Base-by-base conservation (phyloP, 2,888 invertebrate species). In the Papilio gigon region DNA sequence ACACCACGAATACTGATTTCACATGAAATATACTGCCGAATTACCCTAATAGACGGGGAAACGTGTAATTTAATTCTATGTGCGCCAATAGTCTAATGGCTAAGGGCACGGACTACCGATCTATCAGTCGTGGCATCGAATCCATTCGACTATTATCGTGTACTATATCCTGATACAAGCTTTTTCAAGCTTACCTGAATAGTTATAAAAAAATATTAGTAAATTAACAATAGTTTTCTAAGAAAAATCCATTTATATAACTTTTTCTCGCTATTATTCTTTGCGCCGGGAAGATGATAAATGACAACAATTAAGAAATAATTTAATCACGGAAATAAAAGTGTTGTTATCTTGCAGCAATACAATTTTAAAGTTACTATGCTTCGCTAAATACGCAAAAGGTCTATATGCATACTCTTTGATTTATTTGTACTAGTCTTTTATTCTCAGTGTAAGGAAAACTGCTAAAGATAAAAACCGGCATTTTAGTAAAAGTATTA, bases 1-100 rank as follows among this genome's bases (percentile, higher is more conserved):
- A 72, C 71, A 72, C 44, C 14, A 59, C 62, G 83, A 83, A 84
- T 84, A 78, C 76, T 77, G 79, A 84, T 80, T 70, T 71, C 30
- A 53, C 17, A 30, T 53, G 65, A 71, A 65, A 64, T 68, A 72
- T 73, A 70, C 68, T 64, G 50, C 58, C 53, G 53, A 71, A 70
- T 68, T 60, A 71, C 65, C 42, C 65, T 68, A 67, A 71, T 68
- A 67, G 65, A 11, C 11, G 22, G 2, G 47, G 22, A 47, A 47
- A 47, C 68, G 62, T 58, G 50, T 68, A 60, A 71, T 59, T 50
- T 50, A 50, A 50, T 50, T 27, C 22, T 33, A 5, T 33, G 33
- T 33, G 33, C n/a, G n/a, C n/a, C n/a, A n/a, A n/a, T n/a, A n/a
- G n/a, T n/a, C n/a, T n/a, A n/a, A n/a, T n/a, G n/a, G n/a, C n/a